Evolutionary conservation across 2,888 invertebrate species (phyloP).

Genomic region (Diplazon laetatorius): DNA sequence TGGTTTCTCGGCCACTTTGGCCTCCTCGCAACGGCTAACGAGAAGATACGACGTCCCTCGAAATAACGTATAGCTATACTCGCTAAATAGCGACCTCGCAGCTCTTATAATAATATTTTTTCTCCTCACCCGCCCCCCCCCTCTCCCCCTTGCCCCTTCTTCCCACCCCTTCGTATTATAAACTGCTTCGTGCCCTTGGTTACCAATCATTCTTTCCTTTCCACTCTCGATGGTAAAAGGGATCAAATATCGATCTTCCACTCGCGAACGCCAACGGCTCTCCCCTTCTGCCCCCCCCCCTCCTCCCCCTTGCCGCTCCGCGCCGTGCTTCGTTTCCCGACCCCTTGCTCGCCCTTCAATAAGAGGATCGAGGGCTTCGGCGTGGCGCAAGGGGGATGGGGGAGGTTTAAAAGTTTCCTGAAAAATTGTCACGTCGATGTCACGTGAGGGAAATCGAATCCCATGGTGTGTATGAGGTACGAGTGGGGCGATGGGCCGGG

Average conservation of each 20-base stretch:
- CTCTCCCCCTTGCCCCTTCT: background rate
- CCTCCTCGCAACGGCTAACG: constrained; percentile 77
- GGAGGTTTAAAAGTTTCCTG: constrained; percentile 60
- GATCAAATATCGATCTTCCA: constrained; percentile 21
- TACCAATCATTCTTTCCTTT: constrained; percentile 23
- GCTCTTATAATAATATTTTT: constrained; percentile 61
- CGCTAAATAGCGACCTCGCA: constrained; percentile 46
- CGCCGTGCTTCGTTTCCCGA: too few species aligned
- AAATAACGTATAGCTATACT: constrained; percentile 59
- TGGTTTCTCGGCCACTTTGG: constrained; percentile 38
- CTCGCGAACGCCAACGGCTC: background rate
- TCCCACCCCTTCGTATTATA: constrained; percentile 39
- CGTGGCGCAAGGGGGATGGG: constrained; percentile 10
- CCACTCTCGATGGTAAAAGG: constrained; percentile 15
- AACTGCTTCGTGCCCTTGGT: constrained; percentile 47
- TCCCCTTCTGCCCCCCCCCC: too few species aligned
- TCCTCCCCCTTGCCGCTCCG: too few species aligned
- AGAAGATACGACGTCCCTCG: constrained; percentile 78
- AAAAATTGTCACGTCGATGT: constrained; percentile 65
- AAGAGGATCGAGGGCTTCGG: constrained; percentile 12
- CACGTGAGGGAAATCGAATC: constrained; percentile 65
- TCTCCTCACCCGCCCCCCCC: constrained; percentile 9
- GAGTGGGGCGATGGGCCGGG: constrained; percentile 26
- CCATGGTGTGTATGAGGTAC: constrained; percentile 44
- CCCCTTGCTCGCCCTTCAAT: background rate